These are phyloP conservation scores for Myoxocephalus aenaeus DNA, from an alignment of 2,797 vertebrate genomes.

Conservation along the genomic window DNA sequence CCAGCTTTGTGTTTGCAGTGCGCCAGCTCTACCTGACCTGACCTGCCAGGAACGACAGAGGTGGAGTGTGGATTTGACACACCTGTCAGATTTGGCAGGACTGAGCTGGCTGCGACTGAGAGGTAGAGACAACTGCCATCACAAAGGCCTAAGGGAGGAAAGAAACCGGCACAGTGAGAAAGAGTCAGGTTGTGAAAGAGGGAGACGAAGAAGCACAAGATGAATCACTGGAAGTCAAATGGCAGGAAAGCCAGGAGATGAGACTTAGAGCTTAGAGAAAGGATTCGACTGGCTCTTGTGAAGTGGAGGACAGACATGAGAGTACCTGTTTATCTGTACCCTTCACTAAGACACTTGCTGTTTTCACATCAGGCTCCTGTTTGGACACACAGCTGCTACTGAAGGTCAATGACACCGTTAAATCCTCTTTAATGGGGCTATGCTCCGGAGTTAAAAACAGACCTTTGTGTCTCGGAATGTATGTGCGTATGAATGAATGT, in stretches of 20 bases:
- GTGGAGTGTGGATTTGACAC: slow-evolving; percentile 77
- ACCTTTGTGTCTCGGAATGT: slow-evolving; percentile 36
- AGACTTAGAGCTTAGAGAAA: slow-evolving; percentile 52
- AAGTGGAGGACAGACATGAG: slow-evolving; percentile 49
- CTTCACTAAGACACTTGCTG: slow-evolving; percentile 38
- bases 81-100: slow-evolving; percentile 77
- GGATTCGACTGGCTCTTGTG: slow-evolving; percentile 41
- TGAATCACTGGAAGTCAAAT: slow-evolving; percentile 69
- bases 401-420: slow-evolving; percentile 47
- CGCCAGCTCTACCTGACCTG: slow-evolving; percentile 71
- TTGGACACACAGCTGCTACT: slow-evolving; percentile 36
- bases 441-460: slow-evolving; percentile 24
- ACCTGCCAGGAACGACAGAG: slow-evolving; percentile 71
- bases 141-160: slow-evolving; percentile 59
- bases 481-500: slow-evolving; percentile 31
- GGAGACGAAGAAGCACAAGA: slow-evolving; percentile 42
- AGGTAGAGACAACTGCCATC: slow-evolving; percentile 65
- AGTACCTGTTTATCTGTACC: slow-evolving; percentile 55
- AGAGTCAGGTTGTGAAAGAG: slow-evolving; percentile 49
- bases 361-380: slow-evolving; percentile 50
- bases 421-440: slow-evolving; percentile 21
- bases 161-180: slow-evolving; percentile 43
- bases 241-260: slow-evolving; percentile 62
- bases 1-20: slow-evolving; percentile 51
- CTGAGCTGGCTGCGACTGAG: slow-evolving; percentile 67